Evolutionary conservation across 2,797 vertebrate genomes (phyloP).

Genomic region (Anableps anableps): DNA sequence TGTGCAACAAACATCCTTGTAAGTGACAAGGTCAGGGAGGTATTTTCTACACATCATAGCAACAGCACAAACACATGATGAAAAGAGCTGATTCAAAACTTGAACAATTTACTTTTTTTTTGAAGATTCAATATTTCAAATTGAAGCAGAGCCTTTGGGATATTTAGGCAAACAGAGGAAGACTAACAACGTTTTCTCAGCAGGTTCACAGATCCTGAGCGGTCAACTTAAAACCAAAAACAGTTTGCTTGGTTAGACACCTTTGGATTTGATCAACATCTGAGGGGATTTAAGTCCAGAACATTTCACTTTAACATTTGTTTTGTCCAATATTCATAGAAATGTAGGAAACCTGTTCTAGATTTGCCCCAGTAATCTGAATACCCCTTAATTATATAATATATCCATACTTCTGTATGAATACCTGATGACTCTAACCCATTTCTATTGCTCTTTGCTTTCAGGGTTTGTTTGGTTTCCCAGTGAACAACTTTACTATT

Average conservation of each 20-base stretch:
- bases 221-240: neutral
- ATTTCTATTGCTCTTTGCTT: neutral
- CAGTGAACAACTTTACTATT: neutral
- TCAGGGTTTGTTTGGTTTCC: neutral
- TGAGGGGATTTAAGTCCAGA: neutral
- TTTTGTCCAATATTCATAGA: neutral
- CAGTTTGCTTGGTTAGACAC: neutral
- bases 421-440: neutral
- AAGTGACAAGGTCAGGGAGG: neutral
- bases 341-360: neutral
- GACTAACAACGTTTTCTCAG: neutral
- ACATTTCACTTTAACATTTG: neutral
- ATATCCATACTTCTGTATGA: neutral
- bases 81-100: neutral
- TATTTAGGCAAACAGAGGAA: neutral
- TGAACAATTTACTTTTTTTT: neutral
- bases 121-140: neutral
- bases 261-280: neutral
- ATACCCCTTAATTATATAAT: neutral
- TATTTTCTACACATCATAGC: constrained; percentile 13
- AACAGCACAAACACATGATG: neutral
- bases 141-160: neutral
- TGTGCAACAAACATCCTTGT: neutral
- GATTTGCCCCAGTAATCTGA: neutral
- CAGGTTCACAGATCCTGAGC: neutral